These are phyloP conservation scores for Diacarnus erythraeanus DNA, from an alignment of 37 sponge, comb jelly and placozoan species.

Conservation along the genomic window DNA sequence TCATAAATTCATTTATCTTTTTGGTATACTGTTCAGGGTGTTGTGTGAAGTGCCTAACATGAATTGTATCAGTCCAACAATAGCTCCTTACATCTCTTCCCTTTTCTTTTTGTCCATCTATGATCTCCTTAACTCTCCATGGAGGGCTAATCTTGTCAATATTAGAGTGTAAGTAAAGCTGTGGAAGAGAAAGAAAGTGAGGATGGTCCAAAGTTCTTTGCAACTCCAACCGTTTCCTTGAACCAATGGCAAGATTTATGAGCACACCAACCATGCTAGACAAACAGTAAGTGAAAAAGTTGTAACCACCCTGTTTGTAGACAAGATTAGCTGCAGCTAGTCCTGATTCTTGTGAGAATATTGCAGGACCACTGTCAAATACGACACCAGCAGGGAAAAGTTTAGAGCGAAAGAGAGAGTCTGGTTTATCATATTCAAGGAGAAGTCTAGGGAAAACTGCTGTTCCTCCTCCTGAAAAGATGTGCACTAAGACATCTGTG, in stretches of 20 bases:
- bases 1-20: neutral
- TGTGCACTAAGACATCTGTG: slow-evolving; percentile 19
- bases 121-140: slow-evolving; percentile 8
- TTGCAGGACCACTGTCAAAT: slow-evolving; percentile 69
- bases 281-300: neutral
- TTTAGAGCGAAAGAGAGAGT: slow-evolving; percentile 3
- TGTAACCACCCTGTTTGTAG: slow-evolving; percentile 40
- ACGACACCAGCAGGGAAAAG: slow-evolving; percentile 26
- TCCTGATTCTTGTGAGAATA: slow-evolving; percentile 37
- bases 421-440: neutral
- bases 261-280: slow-evolving; percentile 3
- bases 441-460: slow-evolving; percentile 14
- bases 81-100: slow-evolving; percentile 38
- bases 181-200: slow-evolving; percentile 30
- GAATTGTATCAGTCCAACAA: slow-evolving; percentile 35
- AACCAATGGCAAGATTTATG: slow-evolving; percentile 22
- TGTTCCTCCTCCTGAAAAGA: slow-evolving; percentile 46
- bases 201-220: neutral
- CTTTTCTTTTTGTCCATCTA: slow-evolving; percentile 23
- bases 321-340: slow-evolving; percentile 51
- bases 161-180: slow-evolving; percentile 58
- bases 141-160: slow-evolving; percentile 29
- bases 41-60: slow-evolving; percentile 37
- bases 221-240: slow-evolving; percentile 17
- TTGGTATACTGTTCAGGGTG: slow-evolving; percentile 50